Evolutionary conservation across 2,888 invertebrate species (phyloP), one percentile per base, ranked within the genome.

Genomic region (Phortica magna): DNA sequence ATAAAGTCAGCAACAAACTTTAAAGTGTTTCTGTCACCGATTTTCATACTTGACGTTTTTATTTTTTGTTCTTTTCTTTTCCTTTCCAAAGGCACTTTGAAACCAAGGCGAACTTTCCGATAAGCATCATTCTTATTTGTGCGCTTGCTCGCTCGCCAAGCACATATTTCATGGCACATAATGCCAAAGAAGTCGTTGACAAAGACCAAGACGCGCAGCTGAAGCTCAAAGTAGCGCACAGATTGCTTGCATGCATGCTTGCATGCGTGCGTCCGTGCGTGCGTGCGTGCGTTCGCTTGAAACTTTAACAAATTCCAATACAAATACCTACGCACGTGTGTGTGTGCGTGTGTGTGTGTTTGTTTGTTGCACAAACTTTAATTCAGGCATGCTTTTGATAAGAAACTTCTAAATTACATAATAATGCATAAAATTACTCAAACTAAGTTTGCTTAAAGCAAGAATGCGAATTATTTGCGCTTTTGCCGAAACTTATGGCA

Each of bases 201-300:
- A n/a, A n/a, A n/a, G 31, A 31, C 31, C 3, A 31, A 4, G 31
- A 31, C 2, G 31, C 31, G 5, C 2, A 31, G 31, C 3, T 31
- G 31, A 31, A 31, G 31, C 2, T 4, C 31, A 31, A 31, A 31
- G 31, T 31, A 31, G 31, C 31, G 31, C 2, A 31, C 5, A 31
- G 31, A 31, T 31, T 31, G 31, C 5, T 31, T 31, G 31, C 31
- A 31, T 55, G 55, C 55, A 55, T 12, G 12, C n/a, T 55, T 55
- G 19, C 61, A 19, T 61, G 61, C 61, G 61, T 61, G 61, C 61
- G 61, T 61, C n/a, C n/a, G n/a, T 55, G 19, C 61, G 7, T 61
- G 61, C 61, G 61, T 61, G 61, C 61, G 61, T 61, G 7, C 22
- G 9, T 61, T 61, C 61, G 19, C 19, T n/a, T 22, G 31, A 19